Evolutionary conservation across 2,888 invertebrate species (phyloP).

Genomic region (Archips crataeganus): DNA sequence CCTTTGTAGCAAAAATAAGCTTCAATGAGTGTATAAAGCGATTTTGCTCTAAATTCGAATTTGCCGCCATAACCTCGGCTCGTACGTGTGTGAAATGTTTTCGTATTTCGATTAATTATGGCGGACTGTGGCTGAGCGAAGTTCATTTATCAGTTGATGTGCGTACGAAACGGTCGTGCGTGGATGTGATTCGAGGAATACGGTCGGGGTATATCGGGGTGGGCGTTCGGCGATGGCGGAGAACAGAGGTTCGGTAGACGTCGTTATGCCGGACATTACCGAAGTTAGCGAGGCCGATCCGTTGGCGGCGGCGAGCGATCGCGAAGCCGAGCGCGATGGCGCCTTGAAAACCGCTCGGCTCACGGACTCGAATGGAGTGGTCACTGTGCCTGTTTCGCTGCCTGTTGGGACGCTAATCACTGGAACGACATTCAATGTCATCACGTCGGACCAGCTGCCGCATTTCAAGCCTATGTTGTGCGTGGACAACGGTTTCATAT

Average conservation of each 20-base stretch:
- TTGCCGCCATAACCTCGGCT: conserved; percentile 63
- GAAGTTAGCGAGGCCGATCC: conserved; percentile 87
- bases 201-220: conserved; percentile 58
- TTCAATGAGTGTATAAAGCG: background rate
- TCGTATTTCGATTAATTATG: conserved; percentile 67
- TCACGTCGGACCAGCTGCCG: conserved; percentile 93
- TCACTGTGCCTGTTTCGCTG: conserved; percentile 87
- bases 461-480: conserved; percentile 95
- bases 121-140: conserved; percentile 63
- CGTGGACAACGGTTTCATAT: conserved; percentile 94
- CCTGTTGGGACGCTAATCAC: conserved; percentile 93
- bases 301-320: conserved; percentile 87
- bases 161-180: conserved; percentile 45
- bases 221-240: conserved; percentile 75
- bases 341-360: conserved; percentile 67
- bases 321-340: conserved; percentile 82
- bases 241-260: conserved; percentile 86
- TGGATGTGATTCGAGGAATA: conserved; percentile 58
- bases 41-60: conserved; percentile 54
- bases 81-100: conserved; percentile 58
- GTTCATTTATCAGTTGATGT: conserved; percentile 52
- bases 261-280: conserved; percentile 90
- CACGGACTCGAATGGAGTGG: conserved; percentile 74
- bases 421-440: conserved; percentile 93
- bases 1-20: conserved; percentile 14